These are phyloP conservation scores for Mimachlamys varia DNA, from an alignment of 2,888 invertebrate species.

Conservation along the genomic window DNA sequence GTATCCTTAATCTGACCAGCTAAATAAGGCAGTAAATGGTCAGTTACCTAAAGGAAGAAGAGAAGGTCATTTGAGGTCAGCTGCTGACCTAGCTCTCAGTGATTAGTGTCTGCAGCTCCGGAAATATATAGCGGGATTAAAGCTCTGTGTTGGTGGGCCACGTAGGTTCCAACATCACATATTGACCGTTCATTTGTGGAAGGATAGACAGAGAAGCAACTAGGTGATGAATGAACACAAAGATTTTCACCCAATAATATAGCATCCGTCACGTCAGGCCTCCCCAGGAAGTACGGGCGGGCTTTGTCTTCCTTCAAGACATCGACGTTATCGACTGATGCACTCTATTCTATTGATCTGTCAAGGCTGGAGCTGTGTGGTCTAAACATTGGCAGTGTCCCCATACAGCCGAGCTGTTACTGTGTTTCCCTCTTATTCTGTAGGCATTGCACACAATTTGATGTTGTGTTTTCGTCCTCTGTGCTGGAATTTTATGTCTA, in stretches of 20 bases:
- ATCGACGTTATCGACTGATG: neutral
- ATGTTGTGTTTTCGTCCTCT: neutral
- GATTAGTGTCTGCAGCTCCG: neutral
- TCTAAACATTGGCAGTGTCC: neutral
- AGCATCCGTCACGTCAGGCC: neutral
- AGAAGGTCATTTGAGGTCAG: neutral
- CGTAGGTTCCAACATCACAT: neutral
- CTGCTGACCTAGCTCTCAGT: neutral
- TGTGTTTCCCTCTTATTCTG: neutral
- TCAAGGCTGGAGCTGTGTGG: neutral
- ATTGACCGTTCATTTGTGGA: slow-evolving; percentile 19
- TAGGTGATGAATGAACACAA: slow-evolving; percentile 5
- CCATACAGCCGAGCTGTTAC: neutral
- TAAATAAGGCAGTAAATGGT: neutral
- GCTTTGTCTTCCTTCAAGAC: neutral
- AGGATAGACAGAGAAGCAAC: neutral
- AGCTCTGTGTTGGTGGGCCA: neutral
- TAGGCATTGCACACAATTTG: neutral
- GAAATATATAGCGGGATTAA: neutral
- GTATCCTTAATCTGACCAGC: neutral
- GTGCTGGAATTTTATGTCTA: neutral
- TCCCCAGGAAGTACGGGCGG: neutral
- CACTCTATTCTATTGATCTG: neutral
- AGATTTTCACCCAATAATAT: neutral
- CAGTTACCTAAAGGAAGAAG: neutral